Conservation (phyloP, 2,113 vertebrate species). For the Xiphophorus hellerii region DNA sequence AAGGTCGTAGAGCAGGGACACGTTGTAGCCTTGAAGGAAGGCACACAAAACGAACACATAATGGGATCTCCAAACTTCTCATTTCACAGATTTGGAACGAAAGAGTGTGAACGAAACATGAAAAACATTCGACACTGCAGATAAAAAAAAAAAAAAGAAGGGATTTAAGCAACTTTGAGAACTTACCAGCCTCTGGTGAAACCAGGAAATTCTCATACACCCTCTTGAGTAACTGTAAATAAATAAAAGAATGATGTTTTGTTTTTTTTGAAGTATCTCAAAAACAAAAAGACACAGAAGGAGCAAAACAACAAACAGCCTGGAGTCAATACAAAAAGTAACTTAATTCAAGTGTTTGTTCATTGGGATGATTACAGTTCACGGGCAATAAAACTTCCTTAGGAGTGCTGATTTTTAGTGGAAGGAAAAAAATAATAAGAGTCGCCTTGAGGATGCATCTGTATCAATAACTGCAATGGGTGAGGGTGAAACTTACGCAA, state of each 20-base stretch:
- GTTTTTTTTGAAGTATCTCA: not conserved
- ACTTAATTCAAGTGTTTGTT: not conserved
- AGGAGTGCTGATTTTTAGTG: no score
- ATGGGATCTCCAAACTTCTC: no score
- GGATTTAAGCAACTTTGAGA: not conserved
- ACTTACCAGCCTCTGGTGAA: conserved; percentile 87
- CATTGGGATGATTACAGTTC: not conserved
- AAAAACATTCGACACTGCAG: no score
- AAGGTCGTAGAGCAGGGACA: conserved; percentile 82
- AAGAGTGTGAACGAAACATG: not conserved
- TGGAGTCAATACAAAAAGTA: not conserved
- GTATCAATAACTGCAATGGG: no score
- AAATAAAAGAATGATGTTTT: conserved; percentile 5
- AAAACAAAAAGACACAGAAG: not conserved
- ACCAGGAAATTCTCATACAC: conserved; percentile 90
- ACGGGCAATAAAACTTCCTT: not conserved
- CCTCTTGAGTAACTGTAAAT: conserved; percentile 89
- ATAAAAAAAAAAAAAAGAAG: no score
- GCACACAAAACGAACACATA: not conserved
- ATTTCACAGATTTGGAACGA: not conserved
- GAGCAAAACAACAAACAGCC: not conserved
- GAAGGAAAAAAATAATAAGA: no score
- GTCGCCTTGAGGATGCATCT: no score
- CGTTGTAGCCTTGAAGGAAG: conserved; percentile 64
- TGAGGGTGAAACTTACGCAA: no score